Percentiles rank a stretch among this genome's conserved stretches.
Evolutionary conservation across 1,140 invertebrate genomes (phyloP).

Genomic region (Parasteatoda tepidariorum): DNA sequence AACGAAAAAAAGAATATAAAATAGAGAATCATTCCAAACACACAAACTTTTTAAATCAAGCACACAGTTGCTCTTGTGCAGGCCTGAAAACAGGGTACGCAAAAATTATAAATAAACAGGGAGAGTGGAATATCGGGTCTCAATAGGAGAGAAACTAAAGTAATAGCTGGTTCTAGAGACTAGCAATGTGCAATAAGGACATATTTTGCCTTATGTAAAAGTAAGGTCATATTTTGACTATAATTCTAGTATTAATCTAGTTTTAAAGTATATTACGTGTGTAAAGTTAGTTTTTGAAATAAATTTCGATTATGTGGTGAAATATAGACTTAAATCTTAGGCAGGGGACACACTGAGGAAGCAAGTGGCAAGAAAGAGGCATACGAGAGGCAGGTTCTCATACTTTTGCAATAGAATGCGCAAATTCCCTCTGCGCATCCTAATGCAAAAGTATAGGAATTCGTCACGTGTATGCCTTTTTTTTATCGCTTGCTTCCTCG

Average conservation of each 20-base stretch:
- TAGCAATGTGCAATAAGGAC: conserved; percentile 10
- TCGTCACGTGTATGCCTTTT: no score
- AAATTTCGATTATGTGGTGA: no score
- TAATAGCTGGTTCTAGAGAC: conserved; percentile 47
- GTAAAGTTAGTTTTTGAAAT: no score
- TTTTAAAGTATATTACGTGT: no score
- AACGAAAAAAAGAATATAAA: conserved; percentile 66
- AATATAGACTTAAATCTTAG: no score
- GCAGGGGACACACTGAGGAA: no score
- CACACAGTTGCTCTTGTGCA: conserved; percentile 60
- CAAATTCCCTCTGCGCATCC: no score
- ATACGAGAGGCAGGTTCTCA: no score
- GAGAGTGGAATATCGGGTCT: conserved; percentile 50
- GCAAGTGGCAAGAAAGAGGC: no score
- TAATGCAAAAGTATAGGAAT: no score
- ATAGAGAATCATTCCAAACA: conserved; percentile 60
- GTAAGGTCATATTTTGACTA: not conserved
- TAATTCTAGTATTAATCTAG: not conserved
- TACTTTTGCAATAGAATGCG: no score
- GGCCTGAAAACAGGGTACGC: conserved; percentile 54
- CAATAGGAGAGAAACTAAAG: conserved; percentile 56
- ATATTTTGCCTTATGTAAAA: not conserved
- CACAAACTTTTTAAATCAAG: conserved; percentile 60
- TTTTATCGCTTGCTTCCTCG: no score
- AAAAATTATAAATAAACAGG: conserved; percentile 61